phyloP scores from a whole-genome alignment of 2,797 vertebrate genomes.

The Peromyscus melanophrys region DNA sequence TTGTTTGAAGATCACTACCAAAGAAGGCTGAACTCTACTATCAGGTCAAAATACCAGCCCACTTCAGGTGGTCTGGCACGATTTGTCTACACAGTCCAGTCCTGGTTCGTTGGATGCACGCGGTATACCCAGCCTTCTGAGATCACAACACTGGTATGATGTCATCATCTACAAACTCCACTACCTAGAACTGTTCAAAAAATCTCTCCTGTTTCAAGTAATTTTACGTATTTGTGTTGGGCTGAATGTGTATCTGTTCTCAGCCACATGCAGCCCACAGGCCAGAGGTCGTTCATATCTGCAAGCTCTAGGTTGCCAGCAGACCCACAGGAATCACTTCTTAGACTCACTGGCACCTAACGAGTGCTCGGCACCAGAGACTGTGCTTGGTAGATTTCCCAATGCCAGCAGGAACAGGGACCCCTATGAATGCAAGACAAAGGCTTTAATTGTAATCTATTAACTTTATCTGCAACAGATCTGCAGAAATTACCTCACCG shows the following conservation, averaged over 20 bases:
- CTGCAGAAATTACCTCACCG: neutral
- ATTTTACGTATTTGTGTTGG: neutral
- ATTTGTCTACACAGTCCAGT: neutral
- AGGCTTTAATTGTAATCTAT: neutral
- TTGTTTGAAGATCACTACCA: conserved; percentile 12
- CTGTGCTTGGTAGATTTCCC: neutral
- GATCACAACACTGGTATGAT: neutral
- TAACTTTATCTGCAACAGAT: neutral
- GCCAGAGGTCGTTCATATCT: neutral
- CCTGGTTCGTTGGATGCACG: neutral
- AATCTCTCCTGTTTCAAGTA: neutral
- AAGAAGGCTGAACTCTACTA: neutral
- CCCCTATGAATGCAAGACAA: neutral
- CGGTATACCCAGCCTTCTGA: neutral
- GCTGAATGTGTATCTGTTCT: neutral
- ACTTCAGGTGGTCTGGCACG: neutral
- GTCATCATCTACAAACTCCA: neutral
- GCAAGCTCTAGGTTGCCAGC: neutral
- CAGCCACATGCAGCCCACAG: neutral
- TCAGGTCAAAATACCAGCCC: neutral
- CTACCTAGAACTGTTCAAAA: neutral
- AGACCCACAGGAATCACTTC: neutral
- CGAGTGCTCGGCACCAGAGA: neutral
- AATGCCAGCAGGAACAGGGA: neutral
- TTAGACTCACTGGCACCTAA: too few species aligned